Evolutionary conservation across 2,888 invertebrate species (phyloP), one percentile per base, ranked within the genome.

Genomic region (Calameuta idolon): DNA sequence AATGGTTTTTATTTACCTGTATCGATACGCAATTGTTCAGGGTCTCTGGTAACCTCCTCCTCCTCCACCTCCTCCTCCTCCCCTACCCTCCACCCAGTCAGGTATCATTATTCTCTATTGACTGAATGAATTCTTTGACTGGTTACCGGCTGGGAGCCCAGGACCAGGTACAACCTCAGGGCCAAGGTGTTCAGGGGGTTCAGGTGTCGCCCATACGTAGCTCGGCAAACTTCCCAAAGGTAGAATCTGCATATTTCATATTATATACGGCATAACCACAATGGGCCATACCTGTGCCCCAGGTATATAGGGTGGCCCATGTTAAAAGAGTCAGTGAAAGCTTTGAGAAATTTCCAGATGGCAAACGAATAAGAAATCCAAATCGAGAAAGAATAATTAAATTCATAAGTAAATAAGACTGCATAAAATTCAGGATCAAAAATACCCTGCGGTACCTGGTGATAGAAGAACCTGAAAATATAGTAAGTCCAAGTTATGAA

Each of bases 211-310:
- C 73, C 77, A 76, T 69, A 77, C 75, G 80, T 12, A 40, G 69
- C 35, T 34, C 69, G 76, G 69, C 55, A 37, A 34, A 33, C 30
- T 12, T 81, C 34, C 74, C 37, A 15, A 69, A 35, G 77, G 79
- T 77, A 37, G 82, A 80, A 85, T 86, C 83, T 86, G 85, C 87
- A 87, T 86, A 83, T 83, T 83, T 82, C 79, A 75, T 75, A 79
- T 79, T 79, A 79, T 76, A 81, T 74, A 69, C 69, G 74, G 75
- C 75, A 12, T 80, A 84, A 83, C 82, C 74, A 87, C 86, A 85
- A 87, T 85, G 81, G 73, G 40, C 74, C 81, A 81, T 85, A 84
- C 83, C 85, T 86, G 86, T 82, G 77, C 77, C 71, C 34, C 73
- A 77, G 76, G 76, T 79, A 79, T 75, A 81, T 12, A 79, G 80